Base-by-base conservation (phyloP, 2,113 vertebrate genomes). In the Semnornis frantzii region DNA sequence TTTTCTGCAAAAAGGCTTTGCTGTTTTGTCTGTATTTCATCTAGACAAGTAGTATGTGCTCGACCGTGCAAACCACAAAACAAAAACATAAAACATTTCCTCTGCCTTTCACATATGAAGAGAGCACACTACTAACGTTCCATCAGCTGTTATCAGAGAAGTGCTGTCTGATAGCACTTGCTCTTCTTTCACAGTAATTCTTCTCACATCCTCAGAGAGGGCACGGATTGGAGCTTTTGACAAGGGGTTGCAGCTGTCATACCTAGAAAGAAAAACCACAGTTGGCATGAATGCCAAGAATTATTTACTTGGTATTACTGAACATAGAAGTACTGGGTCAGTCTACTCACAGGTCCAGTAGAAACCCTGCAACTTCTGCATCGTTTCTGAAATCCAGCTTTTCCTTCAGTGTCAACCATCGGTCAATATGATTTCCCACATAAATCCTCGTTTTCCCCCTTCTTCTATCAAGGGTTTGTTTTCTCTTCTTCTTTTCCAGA, bases 401-500 rank as follows among this genome's bases (percentile, higher is more conserved):
- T 1, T 95, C 83, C 20, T 90, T 92, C 18, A 96, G 88, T 0
- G 19, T 73, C 66, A 95, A 15, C 93, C 92, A 95, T 6, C 39
- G 17, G 27, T 63, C 83, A 8, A 73, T 95, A 12, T 84, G 92
- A 46, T 7, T 90, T 28, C 92, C 92, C 48, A 94, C 73, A 3
- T 90, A 92, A 75, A 95, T 90, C 66, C 85, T 74, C 4, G 65
- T 86, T 57, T 95, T 76, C 8, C 90, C 90, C 28, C 90, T 90
- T 70, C 81, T 86, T 12, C 90, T 75, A 9, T 92, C 95, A 14
- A 95, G 90, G 6, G 46, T 86, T 39, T 88, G 79, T 34, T 92
- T 97, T 30, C 94, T 88, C 50, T 75, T 93, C 57, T 94, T 95
- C 55, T 86, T 94, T 75, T 92, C 93, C 76, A 91, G 31, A 18